phyloP scores from a whole-genome alignment of 1,140 invertebrate genomes.

The Zeugodacus cucurbitae region DNA sequence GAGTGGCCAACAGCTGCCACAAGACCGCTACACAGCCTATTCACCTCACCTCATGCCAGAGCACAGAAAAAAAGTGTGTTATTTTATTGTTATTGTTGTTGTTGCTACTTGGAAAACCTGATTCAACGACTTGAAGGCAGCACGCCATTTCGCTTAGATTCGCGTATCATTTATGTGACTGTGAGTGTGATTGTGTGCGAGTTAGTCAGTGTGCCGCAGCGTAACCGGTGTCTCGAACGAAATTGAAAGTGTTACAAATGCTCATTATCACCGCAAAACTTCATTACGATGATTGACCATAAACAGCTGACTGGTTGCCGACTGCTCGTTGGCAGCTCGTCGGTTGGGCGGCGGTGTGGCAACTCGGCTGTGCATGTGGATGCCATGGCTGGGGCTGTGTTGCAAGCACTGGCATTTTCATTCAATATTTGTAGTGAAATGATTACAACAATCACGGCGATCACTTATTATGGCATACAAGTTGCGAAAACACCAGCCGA shows the following conservation, averaged over 20 bases:
- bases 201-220: not conserved
- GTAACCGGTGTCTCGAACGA: constrained; percentile 34
- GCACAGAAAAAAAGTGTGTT: not conserved
- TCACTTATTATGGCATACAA: constrained; percentile 19
- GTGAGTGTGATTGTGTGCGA: not conserved
- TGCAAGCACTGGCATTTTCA: not conserved
- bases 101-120: constrained; percentile 21
- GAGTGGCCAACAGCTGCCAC: not conserved
- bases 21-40: not conserved
- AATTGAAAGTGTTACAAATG: constrained; percentile 45
- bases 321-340: not conserved
- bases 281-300: constrained; percentile 25
- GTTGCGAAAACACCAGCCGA: constrained; percentile 14
- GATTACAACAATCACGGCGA: constrained; percentile 18
- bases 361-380: not conserved
- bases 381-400: not conserved
- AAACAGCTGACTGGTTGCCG: constrained; percentile 48
- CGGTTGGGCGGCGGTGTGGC: not conserved
- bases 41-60: not conserved
- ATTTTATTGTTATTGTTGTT: not conserved
- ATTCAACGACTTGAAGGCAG: not conserved
- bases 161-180: not conserved
- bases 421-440: constrained; percentile 37
- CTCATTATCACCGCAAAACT: constrained; percentile 17
- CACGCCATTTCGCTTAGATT: not conserved